Evolutionary conservation across 1,140 invertebrate genomes (phyloP), one percentile per base, ranked within the genome.

Genomic region (Acarapis woodi): DNA sequence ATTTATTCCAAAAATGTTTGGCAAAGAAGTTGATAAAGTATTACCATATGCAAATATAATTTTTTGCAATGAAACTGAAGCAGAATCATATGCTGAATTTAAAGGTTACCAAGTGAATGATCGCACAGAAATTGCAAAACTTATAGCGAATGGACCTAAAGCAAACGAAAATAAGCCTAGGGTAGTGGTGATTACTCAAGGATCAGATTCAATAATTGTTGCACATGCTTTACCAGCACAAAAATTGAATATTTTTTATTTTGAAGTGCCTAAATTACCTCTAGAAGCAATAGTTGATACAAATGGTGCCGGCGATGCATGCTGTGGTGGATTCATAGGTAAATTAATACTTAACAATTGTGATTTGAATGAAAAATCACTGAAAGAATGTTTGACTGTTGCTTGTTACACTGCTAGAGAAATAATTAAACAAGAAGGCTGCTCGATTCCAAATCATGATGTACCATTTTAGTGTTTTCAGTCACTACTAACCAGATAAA

Each of bases 251-350:
- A n/a, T n/a, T n/a, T n/a, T n/a, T n/a, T n/a, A n/a, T n/a, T n/a
- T n/a, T n/a, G 4, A 20, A 3, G 38, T 21, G 22, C 14, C 25
- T 8, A 36, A 35, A n/a, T 8, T 19, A 5, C 4, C 4, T 6
- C 18, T 44, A 4, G 12, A 15, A 21, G 37, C 35, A 42, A 70
- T 99, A 38, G 67, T 94, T 2, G 90, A 99, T 54, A 94, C 90
- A 1, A 99, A 96, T 64, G 90, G 87, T 31, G 90, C 90, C 47
- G 90, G 90, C 23, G 90, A 99, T 65, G 85, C 88, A 9, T 97
- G 97, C 62, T 76, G 80, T 46, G 90, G 90, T 51, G 90, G 79
- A 14, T 97, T 93, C 53, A 54, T 96, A 9, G 65, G 82, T 6
- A 79, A 90, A 56, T 28, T n/a, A 9, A 20, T 34, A 14, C 3